Evolutionary conservation across 2,113 vertebrate genomes (phyloP).

Genomic region (Notechis scutatus): DNA sequence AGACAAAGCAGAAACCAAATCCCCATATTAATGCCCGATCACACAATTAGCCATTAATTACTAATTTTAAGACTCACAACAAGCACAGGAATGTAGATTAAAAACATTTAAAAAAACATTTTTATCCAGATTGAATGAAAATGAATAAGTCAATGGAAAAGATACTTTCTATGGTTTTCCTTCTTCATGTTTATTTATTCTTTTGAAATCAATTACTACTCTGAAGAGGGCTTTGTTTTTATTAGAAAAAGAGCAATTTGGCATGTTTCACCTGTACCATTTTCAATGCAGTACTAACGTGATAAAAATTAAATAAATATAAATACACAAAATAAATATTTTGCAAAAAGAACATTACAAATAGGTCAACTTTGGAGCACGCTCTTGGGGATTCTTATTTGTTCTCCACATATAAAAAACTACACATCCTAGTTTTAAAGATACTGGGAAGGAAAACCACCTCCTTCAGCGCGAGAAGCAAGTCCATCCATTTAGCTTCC

Average conservation of each 20-base stretch:
- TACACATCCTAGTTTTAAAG: slow-evolving; percentile 56
- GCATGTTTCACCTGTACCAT: slow-evolving; percentile 61
- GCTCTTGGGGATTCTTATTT: slow-evolving; percentile 31
- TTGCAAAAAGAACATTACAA: slow-evolving; percentile 54
- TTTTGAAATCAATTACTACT: slow-evolving; percentile 46
- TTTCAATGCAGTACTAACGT: slow-evolving; percentile 47
- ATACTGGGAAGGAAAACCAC: slow-evolving; percentile 57
- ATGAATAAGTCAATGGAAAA: slow-evolving; percentile 37
- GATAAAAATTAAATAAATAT: slow-evolving; percentile 81
- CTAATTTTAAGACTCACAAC: slow-evolving; percentile 57
- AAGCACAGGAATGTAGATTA: slow-evolving; percentile 50
- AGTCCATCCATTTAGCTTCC: accelerated
- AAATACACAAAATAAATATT: slow-evolving; percentile 79
- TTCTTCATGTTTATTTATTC: slow-evolving; percentile 38
- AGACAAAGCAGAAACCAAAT: slow-evolving; percentile 35
- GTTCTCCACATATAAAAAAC: neutral
- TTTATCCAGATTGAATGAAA: slow-evolving; percentile 29
- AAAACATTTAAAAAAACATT: slow-evolving; percentile 23
- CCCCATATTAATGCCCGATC: slow-evolving; percentile 3
- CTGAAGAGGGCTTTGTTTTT: neutral
- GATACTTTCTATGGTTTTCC: slow-evolving; percentile 55
- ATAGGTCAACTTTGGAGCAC: slow-evolving; percentile 16
- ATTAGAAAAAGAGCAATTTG: slow-evolving; percentile 31
- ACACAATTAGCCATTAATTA: slow-evolving; percentile 32
- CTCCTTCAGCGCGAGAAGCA: slow-evolving; percentile 26